A percentile compares a stretch with the other conserved stretches of the same genome.
phyloP scores from a whole-genome alignment of 2,797 vertebrate species.

The Lutjanus campechanus region DNA sequence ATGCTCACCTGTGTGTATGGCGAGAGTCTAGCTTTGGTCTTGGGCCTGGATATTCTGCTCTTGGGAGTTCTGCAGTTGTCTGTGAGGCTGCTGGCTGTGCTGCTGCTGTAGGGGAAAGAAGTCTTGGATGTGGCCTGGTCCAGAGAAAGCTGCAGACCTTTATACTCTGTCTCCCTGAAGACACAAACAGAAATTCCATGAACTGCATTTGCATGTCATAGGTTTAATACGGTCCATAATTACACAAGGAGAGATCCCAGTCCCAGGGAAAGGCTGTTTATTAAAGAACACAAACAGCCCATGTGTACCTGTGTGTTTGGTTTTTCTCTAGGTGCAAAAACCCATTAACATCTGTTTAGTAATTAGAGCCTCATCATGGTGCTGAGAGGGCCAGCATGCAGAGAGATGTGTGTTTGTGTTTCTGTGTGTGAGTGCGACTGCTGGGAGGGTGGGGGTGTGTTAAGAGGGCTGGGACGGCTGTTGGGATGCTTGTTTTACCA shows the following conservation, averaged over 20 bases:
- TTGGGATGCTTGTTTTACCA: constrained; percentile 80
- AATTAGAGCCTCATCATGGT: constrained; percentile 62
- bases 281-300: constrained; percentile 44
- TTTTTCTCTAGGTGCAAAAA: constrained; percentile 52
- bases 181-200: constrained; percentile 46
- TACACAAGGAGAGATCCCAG: constrained; percentile 29
- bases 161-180: constrained; percentile 95
- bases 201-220: constrained; percentile 27
- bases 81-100: constrained; percentile 82
- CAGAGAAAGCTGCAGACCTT: constrained; percentile 96
- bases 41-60: constrained; percentile 88
- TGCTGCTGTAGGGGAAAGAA: constrained; percentile 87
- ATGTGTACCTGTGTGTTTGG: constrained; percentile 52
- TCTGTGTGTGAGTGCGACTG: background rate
- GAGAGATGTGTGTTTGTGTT: constrained; percentile 33
- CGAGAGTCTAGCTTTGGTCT: constrained; percentile 93
- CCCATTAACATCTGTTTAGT: constrained; percentile 72
- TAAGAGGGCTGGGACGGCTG: constrained; percentile 50
- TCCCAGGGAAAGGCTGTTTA: constrained; percentile 25
- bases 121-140: constrained; percentile 94
- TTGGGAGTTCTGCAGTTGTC: constrained; percentile 91
- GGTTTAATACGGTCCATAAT: constrained; percentile 31
- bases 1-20: constrained; percentile 94
- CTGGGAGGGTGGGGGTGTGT: constrained; percentile 22
- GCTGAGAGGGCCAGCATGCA: constrained; percentile 16